A percentile compares a stretch with the other conserved stretches of the same genome.
Evolutionary conservation across 2,888 invertebrate species (phyloP).

Genomic region (Scaptomyza caliginosa): DNA sequence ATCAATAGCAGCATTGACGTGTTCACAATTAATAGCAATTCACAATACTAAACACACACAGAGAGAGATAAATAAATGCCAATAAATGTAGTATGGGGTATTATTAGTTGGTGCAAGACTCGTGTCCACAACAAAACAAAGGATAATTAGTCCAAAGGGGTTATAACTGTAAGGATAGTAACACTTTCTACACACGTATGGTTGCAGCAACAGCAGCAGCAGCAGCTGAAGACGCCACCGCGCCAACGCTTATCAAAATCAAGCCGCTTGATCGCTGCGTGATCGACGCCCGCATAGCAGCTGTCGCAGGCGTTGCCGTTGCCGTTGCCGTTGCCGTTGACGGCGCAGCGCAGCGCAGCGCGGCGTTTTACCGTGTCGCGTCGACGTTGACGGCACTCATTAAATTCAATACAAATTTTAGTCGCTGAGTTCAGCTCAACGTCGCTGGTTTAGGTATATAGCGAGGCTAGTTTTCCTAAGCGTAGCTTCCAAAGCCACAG

Average conservation of each 20-base stretch:
- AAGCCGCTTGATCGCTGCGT: constrained; percentile 27
- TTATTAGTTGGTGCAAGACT: neutral
- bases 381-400: constrained; percentile 59
- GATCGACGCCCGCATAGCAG: constrained; percentile 30
- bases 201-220: neutral
- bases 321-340: neutral
- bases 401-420: constrained; percentile 75
- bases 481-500: constrained; percentile 7
- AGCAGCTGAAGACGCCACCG: neutral
- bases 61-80: neutral
- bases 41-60: neutral
- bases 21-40: constrained; percentile 40
- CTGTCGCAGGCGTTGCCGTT: neutral
- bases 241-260: neutral
- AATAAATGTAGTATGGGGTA: neutral
- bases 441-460: constrained; percentile 63
- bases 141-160: too few relatives aligned
- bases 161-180: too few relatives aligned
- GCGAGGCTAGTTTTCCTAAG: constrained; percentile 43
- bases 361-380: constrained; percentile 48
- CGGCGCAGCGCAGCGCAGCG: constrained; percentile 12
- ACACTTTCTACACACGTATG: neutral
- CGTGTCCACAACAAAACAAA: neutral
- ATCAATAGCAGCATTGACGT: constrained; percentile 41
- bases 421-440: constrained; percentile 81